Evolutionary conservation across 2,113 vertebrate species (phyloP).

Genomic region (Sander lucioperca): DNA sequence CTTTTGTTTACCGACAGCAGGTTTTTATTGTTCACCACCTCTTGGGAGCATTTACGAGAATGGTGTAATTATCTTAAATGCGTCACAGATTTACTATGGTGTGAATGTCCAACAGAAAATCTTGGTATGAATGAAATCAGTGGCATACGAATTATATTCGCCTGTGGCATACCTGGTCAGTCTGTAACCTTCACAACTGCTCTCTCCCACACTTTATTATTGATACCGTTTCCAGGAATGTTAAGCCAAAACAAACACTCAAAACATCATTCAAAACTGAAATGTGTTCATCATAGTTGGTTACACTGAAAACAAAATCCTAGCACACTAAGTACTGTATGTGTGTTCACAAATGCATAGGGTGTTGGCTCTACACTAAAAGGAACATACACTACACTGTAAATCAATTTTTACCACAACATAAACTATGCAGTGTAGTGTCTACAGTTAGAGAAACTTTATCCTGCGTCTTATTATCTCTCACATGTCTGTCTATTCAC

Average conservation of each 20-base stretch:
- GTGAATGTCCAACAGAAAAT: conserved; percentile 7
- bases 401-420: neutral
- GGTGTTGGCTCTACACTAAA: neutral
- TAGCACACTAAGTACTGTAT: neutral
- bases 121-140: conserved; percentile 2
- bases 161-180: conserved; percentile 16
- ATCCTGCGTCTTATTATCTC: conserved; percentile 21
- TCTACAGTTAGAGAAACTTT: conserved; percentile 8
- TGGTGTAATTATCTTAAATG: conserved; percentile 18
- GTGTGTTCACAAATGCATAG: neutral
- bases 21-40: neutral
- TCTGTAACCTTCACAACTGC: conserved; percentile 15
- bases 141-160: neutral
- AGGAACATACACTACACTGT: neutral
- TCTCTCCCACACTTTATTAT: conserved; percentile 30
- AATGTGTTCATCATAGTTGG: conserved; percentile 13
- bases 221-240: conserved; percentile 39
- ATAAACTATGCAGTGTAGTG: neutral
- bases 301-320: neutral
- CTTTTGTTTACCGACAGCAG: conserved; percentile 20
- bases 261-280: conserved; percentile 7
- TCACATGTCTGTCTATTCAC: conserved; percentile 54
- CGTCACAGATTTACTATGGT: conserved; percentile 13
- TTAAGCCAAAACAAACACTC: conserved; percentile 33
- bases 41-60: neutral